Evolutionary conservation across 2,797 vertebrate species (phyloP).

Genomic region (Zenarchopterus dispar): DNA sequence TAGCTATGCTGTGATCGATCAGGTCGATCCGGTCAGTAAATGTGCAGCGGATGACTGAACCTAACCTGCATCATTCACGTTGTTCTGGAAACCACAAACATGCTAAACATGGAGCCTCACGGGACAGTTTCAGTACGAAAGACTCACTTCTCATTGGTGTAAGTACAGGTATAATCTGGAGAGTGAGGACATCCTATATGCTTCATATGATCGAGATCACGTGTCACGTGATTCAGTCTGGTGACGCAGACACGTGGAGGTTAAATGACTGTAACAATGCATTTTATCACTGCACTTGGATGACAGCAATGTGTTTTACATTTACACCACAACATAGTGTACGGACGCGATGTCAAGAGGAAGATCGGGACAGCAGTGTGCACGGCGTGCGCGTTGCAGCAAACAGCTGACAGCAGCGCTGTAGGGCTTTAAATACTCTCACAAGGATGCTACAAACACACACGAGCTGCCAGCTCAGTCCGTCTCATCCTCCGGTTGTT

Average conservation of each 20-base stretch:
- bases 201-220: too few species aligned
- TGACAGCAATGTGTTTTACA: conserved; percentile 50
- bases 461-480: conserved; percentile 45
- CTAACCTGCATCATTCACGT: conserved; percentile 1
- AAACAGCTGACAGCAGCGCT: conserved; percentile 34
- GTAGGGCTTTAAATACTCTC: conserved; percentile 35
- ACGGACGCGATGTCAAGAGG: conserved; percentile 32
- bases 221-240: not conserved
- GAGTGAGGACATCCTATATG: too few species aligned
- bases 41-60: conserved; percentile 32
- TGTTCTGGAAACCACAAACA: conserved; percentile 47
- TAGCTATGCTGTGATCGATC: too few species aligned
- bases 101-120: conserved; percentile 53
- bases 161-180: not conserved
- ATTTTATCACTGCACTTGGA: conserved; percentile 29
- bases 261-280: conserved; percentile 14
- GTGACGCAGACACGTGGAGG: conserved; percentile 29
- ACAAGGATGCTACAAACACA: conserved; percentile 47
- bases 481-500: conserved; percentile 45
- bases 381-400: conserved; percentile 24
- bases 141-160: not conserved
- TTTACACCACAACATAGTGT: conserved; percentile 34
- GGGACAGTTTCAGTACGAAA: conserved; percentile 27
- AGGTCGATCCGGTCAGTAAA: conserved; percentile 41
- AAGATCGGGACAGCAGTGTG: conserved; percentile 23